A percentile compares a stretch with the other conserved stretches of the same genome.
phyloP scores from a whole-genome alignment of 92 coral and sea anemone species.

The Phenganax subtilis region DNA sequence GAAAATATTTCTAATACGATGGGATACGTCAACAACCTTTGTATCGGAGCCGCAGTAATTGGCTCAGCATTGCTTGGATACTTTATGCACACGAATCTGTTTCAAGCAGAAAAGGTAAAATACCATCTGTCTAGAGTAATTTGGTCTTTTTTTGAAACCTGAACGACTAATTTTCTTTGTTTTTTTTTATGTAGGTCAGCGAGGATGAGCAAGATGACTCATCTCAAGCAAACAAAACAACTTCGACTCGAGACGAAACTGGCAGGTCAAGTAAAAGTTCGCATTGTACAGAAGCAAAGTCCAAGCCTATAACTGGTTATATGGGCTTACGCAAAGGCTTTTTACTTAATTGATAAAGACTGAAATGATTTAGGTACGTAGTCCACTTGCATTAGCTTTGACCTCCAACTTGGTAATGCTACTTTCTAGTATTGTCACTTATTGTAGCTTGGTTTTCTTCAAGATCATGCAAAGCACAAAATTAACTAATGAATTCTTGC shows the following conservation, averaged over 20 bases:
- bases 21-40: conserved; percentile 25
- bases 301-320: conserved; percentile 21
- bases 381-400: background rate
- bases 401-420: background rate
- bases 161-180: background rate
- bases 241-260: background rate
- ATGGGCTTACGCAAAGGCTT: conserved; percentile 37
- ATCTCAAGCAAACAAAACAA: background rate
- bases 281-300: background rate
- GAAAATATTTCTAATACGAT: background rate
- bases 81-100: conserved; percentile 10
- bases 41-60: conserved; percentile 28
- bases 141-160: background rate
- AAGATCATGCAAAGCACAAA: no score
- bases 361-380: background rate
- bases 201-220: background rate
- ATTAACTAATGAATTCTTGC: no score
- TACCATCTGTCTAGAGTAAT: background rate
- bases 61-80: conserved; percentile 28
- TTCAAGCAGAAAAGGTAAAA: background rate
- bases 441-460: background rate
- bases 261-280: no score
- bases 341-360: background rate
- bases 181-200: no score
- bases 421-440: background rate